Conservation (phyloP, 1,140 invertebrate species). For the Maniola jurtina region DNA sequence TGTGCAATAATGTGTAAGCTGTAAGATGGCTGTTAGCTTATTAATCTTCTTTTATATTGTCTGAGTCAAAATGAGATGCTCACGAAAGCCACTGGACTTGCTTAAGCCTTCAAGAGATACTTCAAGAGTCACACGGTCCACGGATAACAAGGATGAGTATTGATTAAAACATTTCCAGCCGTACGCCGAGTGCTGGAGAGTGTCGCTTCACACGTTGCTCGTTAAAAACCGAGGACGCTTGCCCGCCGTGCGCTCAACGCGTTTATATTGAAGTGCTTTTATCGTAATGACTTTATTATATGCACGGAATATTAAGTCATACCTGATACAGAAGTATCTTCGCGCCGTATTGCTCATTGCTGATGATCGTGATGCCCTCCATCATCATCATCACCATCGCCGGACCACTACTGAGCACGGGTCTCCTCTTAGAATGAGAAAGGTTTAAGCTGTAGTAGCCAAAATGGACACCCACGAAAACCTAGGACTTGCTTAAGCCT, state of each 20-base stretch:
- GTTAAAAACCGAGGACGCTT: slow-evolving; percentile 38
- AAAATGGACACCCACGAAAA: too few species aligned
- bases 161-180: slow-evolving; percentile 12
- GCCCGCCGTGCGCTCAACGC: slow-evolving; percentile 2
- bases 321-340: too few species aligned
- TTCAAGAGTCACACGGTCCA: slow-evolving; percentile 1
- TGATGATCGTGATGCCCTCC: too few species aligned
- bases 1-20: too few species aligned
- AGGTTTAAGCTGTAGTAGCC: too few species aligned
- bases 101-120: background rate
- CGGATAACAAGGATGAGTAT: slow-evolving; percentile 6
- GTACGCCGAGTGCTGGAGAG: background rate
- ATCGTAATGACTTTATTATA: slow-evolving; percentile 5
- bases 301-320: background rate
- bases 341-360: too few species aligned
- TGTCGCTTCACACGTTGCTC: slow-evolving; percentile 31
- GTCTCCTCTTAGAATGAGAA: too few species aligned
- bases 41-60: too few species aligned
- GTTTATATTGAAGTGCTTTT: slow-evolving; percentile 6
- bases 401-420: too few species aligned
- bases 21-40: too few species aligned
- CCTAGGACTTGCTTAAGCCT: too few species aligned
- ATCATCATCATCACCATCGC: too few species aligned
- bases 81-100: background rate
- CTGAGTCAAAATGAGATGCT: background rate